Evolutionary conservation across 2,113 vertebrate genomes (phyloP).

Genomic region (Psammodynastes pulverulentus): DNA sequence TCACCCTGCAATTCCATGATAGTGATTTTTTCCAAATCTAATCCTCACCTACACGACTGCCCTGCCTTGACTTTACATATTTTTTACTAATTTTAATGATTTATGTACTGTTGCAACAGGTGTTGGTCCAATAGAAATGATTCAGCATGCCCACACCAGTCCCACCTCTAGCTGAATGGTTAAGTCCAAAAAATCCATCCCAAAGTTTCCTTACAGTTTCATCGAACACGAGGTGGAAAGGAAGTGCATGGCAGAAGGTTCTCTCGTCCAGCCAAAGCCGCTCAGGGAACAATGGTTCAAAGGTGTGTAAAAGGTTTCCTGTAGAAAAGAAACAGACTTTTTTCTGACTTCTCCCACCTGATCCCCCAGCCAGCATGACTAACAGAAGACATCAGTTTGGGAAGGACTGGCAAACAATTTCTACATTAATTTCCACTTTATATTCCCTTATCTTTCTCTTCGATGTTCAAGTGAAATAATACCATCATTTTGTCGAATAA

Average conservation of each 20-base stretch:
- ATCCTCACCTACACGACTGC: background rate
- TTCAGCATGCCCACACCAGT: background rate
- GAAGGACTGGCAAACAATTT: background rate
- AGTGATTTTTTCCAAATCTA: background rate
- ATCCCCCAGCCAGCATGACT: background rate
- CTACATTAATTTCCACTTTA: background rate
- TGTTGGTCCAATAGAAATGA: background rate
- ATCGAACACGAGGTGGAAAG: constrained; percentile 76
- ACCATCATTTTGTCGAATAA: background rate
- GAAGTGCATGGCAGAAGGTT: constrained; percentile 74
- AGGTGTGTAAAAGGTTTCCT: constrained; percentile 59
- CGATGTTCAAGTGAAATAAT: background rate
- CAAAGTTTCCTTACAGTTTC: constrained; percentile 60
- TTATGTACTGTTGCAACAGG: background rate
- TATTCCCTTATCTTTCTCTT: background rate
- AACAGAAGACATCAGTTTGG: background rate
- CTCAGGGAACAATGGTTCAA: constrained; percentile 67
- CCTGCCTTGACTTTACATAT: background rate
- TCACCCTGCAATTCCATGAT: background rate
- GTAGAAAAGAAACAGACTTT: constrained; percentile 1
- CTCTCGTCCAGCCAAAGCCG: constrained; percentile 71
- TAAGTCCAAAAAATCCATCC: background rate
- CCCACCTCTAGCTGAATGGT: background rate
- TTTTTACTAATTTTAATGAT: background rate
- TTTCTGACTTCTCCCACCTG: background rate